phyloP scores from a whole-genome alignment of 2,888 invertebrate species.

The Agriotes lineatus region DNA sequence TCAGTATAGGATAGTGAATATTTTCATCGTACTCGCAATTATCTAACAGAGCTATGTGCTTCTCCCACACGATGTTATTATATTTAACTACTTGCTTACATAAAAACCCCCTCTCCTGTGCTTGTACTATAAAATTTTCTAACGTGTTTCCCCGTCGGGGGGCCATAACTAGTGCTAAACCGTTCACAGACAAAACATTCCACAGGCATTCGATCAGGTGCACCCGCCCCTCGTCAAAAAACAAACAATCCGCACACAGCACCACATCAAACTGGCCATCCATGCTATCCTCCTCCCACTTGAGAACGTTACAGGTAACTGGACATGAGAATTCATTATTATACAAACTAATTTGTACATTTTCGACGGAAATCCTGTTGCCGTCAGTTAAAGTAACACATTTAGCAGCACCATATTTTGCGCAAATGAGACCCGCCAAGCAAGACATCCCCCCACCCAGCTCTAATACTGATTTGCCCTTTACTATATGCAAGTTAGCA shows the following conservation, averaged over 20 bases:
- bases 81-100: conserved; percentile 73
- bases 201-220: conserved; percentile 78
- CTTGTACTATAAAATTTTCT: conserved; percentile 75
- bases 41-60: conserved; percentile 72
- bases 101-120: conserved; percentile 71
- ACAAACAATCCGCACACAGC: conserved; percentile 83
- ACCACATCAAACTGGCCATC: conserved; percentile 75
- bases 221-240: conserved; percentile 80
- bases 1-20: conserved; percentile 78
- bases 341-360: conserved; percentile 75
- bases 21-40: conserved; percentile 76
- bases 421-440: conserved; percentile 80
- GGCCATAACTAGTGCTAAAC: conserved; percentile 81
- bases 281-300: conserved; percentile 67
- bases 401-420: conserved; percentile 75
- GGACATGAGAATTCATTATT: conserved; percentile 73
- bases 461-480: conserved; percentile 79
- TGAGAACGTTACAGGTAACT: conserved; percentile 68
- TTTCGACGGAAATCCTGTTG: conserved; percentile 80
- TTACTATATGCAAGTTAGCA: conserved; percentile 74
- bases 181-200: conserved; percentile 72
- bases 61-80: conserved; percentile 76
- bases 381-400: conserved; percentile 83
- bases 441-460: conserved; percentile 90
- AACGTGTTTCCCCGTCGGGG: conserved; percentile 81